These are phyloP conservation scores for Leucoraja erinaceus DNA, from an alignment of 2,113 vertebrate species.

Conservation along the genomic window DNA sequence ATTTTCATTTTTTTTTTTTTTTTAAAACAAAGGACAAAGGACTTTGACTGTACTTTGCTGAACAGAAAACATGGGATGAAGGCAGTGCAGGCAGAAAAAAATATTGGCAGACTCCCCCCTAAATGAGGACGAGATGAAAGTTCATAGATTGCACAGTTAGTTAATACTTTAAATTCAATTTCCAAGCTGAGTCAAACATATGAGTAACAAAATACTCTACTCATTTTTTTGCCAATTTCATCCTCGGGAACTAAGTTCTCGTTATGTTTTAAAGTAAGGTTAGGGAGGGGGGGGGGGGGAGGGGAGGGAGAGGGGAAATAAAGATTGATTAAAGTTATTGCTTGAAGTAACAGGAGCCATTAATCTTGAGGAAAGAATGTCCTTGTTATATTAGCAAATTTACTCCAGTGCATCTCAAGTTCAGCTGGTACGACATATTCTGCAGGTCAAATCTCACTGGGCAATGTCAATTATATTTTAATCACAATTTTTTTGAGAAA, in stretches of 20 bases:
- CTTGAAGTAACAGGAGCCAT: conserved; percentile 12
- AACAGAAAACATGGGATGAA: background rate
- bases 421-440: conserved; percentile 7
- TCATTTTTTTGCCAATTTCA: background rate
- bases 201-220: background rate
- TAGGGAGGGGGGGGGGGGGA: background rate
- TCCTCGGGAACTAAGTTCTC: background rate
- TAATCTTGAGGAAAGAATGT: background rate
- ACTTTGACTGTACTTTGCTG: background rate
- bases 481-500: background rate
- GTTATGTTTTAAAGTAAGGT: background rate
- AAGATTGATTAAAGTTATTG: background rate
- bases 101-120: background rate
- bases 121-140: background rate
- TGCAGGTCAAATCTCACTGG: conserved; percentile 20
- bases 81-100: background rate
- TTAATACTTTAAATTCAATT: conserved; percentile 19
- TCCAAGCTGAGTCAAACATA: background rate
- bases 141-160: background rate
- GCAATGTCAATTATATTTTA: background rate
- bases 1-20: too few species aligned
- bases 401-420: conserved; percentile 8
- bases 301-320: background rate
- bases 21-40: background rate
- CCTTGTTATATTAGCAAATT: background rate